Base-by-base conservation (phyloP, 2,113 vertebrate species). In the Leucopsar rothschildi region DNA sequence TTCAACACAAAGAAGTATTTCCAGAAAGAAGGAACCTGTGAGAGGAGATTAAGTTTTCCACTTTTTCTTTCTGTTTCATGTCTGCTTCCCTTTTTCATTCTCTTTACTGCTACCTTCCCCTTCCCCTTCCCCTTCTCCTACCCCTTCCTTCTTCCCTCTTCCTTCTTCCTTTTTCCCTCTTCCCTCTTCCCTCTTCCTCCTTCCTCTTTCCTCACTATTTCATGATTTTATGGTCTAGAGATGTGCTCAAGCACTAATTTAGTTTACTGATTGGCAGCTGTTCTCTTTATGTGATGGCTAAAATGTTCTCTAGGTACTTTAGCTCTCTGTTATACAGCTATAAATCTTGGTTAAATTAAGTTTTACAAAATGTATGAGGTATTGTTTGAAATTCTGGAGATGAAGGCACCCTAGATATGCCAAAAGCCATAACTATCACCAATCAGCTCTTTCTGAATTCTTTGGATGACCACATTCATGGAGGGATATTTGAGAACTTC, bases 121-220 rank as follows among this genome's bases (percentile, higher is more conserved):
- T 3, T 11, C 29, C 4, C 6, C 4, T 65, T 53, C 29, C 11
- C 4, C 20, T 65, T 64, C 29, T 7, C 19, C 9, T 25, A 11
- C 6, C 2, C 16, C 6, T 45, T 45, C 31, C 16, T 42, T 42
- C 7, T 16, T 42, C 19, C 20, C 21, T 10, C 5, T 31, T 40
- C 52, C 24, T 35, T 5, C 17, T 44, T 18, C 42, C 19, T 40
- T 7, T 9, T 12, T 5, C 23, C 12, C 5, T 4, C 4, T 3
- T 10, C 28, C 5, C 5, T 4, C 3, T 33, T 21, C 2, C 12
- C 4, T 61, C 49, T 20, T 12, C 28, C 12, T 17, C 9, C 7
- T 44, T 44, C 31, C 16, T 33, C 22, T 13, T 47, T 47, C 21
- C 49, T 63, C 37, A 24, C 2, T 23, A 9, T 45, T 86, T 56